Evolutionary conservation across 2,797 vertebrate species (phyloP), one percentile per base, ranked within the genome.

Genomic region (Periparus ater): DNA sequence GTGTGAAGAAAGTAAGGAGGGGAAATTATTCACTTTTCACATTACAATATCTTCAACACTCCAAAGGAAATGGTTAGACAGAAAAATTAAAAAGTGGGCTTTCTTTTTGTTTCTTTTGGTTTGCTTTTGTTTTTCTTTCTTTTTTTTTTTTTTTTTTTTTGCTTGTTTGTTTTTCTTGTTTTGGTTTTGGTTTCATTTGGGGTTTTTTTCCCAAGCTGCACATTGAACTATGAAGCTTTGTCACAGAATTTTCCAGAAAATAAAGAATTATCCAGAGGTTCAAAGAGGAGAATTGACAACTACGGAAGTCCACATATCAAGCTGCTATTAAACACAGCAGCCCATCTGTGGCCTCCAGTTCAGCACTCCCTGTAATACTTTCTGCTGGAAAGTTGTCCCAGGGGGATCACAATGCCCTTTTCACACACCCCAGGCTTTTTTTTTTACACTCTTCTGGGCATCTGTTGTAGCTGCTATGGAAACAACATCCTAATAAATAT

Each of bases 41-140:
- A 9, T 9, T 23, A 70, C 26, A 53, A 2, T 53, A 23, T 42
- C 21, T 81, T 13, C 47, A 81, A 86, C 21, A 13, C 3, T 57
- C 38, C 26, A 29, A 65, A 75, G 20, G 11, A 90, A 94, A 75
- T 47, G 2, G 29, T 71, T 65, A 84, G 21, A 34, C 3, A 63
- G 16, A 42, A 78, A 85, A 84, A 19, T 36, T 40, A 48, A 47
- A 65, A n/a, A 2, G 2, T 2, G 5, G 2, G 2, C 1, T 30
- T 29, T 36, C 10, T 48, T 54, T 55, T 62, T 29, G 1, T 25
- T 80, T 80, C 9, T 17, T 86, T 67, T 53, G 4, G 1, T 61
- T 60, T 32, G 5, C 0, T 20, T 57, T 47, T 16, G 5, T 16
- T 50, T 48, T 16, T 21, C 4, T n/a, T 50, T 40, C 3, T 2